Evolutionary conservation across 2,797 vertebrate species (phyloP), one percentile per base, ranked within the genome.

Genomic region (Malurus splendens): DNA sequence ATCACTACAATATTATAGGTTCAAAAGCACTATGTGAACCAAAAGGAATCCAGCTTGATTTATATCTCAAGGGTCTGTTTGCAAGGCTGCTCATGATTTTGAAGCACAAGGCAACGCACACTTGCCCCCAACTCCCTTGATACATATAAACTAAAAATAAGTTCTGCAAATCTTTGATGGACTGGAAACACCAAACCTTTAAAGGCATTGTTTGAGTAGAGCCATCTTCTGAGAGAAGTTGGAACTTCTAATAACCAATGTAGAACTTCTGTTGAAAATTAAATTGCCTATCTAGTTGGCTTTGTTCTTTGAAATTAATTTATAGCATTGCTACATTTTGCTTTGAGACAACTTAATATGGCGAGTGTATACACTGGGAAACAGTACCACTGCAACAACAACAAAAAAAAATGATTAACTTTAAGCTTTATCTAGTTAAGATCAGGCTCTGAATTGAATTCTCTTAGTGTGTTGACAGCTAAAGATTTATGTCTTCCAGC

Each of bases 401-500:
- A 56, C 36, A 61, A 70, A 62, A 86, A 86, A 75, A 24, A 91
- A 78, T 68, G 1, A 82, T 86, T 87, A 87, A 75, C 87, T 94
- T 92, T 56, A 73, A 45, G 33, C 74, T 94, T 92, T 95, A 74
- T 94, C 57, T 84, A 62, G 83, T 93, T 88, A 90, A 79, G 75
- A 87, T 87, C 86, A 95, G 77, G 60, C 33, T 92, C 73, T 84
- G 82, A 93, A 94, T 92, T 92, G 74, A 92, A 94, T 92, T 95
- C 87, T 92, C 32, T 86, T 89, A 60, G 82, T 81, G 86, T 86
- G 90, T 70, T 91, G 94, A 97, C 91, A 95, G 87, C 76, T 94
- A 79, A 90, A 94, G 93, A 93, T 94, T 95, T 96, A 90, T 95
- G 91, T 95, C 82, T 95, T 93, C 84, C 82, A 89, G 54, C 38